Conservation (phyloP, 2,797 vertebrate genomes). For the Hippopotamyrus pictus region DNA sequence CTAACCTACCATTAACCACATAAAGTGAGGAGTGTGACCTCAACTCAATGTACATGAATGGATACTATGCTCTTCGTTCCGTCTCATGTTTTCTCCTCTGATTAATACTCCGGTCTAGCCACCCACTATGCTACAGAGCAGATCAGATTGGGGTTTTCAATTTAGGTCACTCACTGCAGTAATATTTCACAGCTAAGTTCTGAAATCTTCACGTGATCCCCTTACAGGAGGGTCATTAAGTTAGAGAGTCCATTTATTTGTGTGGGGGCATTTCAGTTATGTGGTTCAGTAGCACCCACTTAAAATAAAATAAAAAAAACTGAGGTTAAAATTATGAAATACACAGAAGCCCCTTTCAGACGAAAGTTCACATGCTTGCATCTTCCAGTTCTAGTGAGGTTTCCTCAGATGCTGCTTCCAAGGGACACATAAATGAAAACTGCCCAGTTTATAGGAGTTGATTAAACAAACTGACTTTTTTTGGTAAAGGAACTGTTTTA, state of each 20-base stretch:
- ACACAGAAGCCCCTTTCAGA: background rate
- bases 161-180: background rate
- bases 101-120: background rate
- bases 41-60: background rate
- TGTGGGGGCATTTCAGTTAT: background rate
- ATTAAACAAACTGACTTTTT: background rate
- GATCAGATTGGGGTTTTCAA: background rate
- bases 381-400: background rate
- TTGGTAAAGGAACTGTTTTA: background rate
- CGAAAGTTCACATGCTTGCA: background rate
- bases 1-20: background rate
- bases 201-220: background rate
- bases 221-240: background rate
- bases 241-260: background rate
- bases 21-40: background rate
- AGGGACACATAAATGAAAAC: background rate
- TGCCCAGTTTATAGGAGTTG: background rate
- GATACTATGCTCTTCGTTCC: background rate
- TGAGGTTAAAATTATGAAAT: background rate
- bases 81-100: background rate
- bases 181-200: background rate
- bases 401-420: background rate
- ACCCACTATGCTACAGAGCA: background rate
- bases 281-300: background rate
- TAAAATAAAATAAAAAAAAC: background rate